Evolutionary conservation across 2,113 vertebrate genomes (phyloP).

Genomic region (Leuciscus idus): DNA sequence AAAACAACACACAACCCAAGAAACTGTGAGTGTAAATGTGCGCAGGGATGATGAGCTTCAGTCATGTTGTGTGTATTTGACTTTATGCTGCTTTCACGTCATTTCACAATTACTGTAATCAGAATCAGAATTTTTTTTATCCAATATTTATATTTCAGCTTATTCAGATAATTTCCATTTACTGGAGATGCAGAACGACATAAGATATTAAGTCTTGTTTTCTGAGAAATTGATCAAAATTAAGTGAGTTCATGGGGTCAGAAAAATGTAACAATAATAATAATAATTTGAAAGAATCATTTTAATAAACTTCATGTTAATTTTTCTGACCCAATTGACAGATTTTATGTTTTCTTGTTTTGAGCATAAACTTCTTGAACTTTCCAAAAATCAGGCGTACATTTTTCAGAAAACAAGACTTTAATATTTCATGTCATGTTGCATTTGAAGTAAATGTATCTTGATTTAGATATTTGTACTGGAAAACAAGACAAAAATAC

Average conservation of each 20-base stretch:
- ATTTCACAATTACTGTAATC: constrained; percentile 2
- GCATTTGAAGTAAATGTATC: background rate
- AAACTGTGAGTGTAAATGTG: background rate
- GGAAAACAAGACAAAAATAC: background rate
- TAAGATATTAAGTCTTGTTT: background rate
- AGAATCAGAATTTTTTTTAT: background rate
- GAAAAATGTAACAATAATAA: background rate
- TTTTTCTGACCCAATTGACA: background rate
- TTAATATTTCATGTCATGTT: background rate
- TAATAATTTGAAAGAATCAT: too few species aligned
- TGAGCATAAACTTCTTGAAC: background rate
- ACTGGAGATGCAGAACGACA: background rate
- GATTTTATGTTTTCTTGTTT: background rate
- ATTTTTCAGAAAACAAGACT: background rate
- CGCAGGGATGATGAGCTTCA: background rate
- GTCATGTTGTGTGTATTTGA: background rate
- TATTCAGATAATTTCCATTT: background rate
- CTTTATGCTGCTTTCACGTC: background rate
- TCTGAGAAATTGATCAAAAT: too few species aligned
- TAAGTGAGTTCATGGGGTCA: background rate
- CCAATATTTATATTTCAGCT: background rate
- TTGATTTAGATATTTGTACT: background rate
- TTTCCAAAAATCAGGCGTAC: background rate
- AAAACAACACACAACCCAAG: background rate
- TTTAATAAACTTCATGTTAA: background rate